Evolutionary conservation across 1,140 invertebrate species (phyloP), one percentile per base, ranked within the genome.

Genomic region (Aphis craccivora): DNA sequence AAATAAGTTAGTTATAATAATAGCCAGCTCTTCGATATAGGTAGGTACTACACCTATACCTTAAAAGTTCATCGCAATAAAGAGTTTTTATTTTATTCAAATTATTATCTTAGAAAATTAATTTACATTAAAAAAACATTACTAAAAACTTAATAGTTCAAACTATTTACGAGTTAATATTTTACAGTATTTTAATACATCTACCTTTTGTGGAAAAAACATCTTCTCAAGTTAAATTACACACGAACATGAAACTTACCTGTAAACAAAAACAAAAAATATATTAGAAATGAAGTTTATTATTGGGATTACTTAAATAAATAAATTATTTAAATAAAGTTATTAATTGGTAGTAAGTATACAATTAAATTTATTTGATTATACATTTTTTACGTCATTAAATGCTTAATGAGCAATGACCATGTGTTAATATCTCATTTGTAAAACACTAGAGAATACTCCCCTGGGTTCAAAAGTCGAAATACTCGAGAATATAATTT

Each of bases 171-270:
- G 2, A 67, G 60, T 67, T 67, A 14, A n/a, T n/a, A 67, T n/a
- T n/a, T 30, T n/a, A 30, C 30, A 30, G 11, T n/a, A 67, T 67
- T 67, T 67, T 67, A n/a, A 23, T 83, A 83, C 37, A 11, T 84
- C 22, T 45, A 86, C 40, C 37, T 86, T 84, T 18, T 86, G 14
- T 43, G 23, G n/a, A 53, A 51, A 88, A 11, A 48, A 60, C 37
- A 43, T 90, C 53, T 51, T 60, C 51, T 40, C 23, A 60, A 35
- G 14, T 2, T 11, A 23, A 55, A 25, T n/a, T 55, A 90, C 35
- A 51, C 9, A 88, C 22, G 53, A 90, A 55, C 88, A 89, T 23
- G 51, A 90, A 90, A 90, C 88, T 60, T 60, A 90, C 88, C 88
- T 90, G 88, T 40, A 90, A 55, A 90, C 9, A 55, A 48, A 87